These are phyloP conservation scores for Poecilia wingei DNA, from an alignment of 2,797 vertebrate species.

Conservation along the genomic window DNA sequence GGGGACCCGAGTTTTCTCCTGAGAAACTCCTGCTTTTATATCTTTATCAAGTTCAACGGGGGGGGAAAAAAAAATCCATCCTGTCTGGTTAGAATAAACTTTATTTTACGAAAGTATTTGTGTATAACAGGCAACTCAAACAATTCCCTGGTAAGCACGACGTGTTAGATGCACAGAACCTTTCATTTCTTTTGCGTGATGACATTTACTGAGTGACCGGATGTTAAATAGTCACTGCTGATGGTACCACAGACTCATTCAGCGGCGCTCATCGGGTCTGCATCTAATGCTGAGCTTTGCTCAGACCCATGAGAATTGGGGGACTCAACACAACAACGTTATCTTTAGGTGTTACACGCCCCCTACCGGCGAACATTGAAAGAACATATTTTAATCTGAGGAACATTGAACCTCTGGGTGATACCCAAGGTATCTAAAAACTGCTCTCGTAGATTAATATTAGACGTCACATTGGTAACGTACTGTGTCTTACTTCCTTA, in stretches of 20 bases:
- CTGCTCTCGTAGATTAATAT: constrained; percentile 4
- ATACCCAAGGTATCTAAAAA: constrained; percentile 19
- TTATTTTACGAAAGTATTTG: not conserved
- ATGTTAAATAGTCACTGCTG: constrained; percentile 22
- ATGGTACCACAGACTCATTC: constrained; percentile 30
- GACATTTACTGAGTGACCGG: constrained; percentile 28
- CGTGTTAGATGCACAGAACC: not conserved
- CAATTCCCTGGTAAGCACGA: not conserved
- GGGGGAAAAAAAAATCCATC: not conserved
- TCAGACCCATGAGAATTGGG: constrained; percentile 33
- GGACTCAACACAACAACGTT: constrained; percentile 26
- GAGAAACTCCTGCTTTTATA: constrained; percentile 13
- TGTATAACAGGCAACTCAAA: not conserved
- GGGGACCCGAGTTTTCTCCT: constrained; percentile 27
- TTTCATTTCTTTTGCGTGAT: constrained; percentile 12
- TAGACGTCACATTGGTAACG: not conserved
- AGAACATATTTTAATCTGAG: constrained; percentile 20
- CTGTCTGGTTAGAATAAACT: constrained; percentile 22
- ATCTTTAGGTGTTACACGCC: constrained; percentile 76
- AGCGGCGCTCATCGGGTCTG: constrained; percentile 17
- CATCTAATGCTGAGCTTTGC: constrained; percentile 29
- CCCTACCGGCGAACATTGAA: constrained; percentile 59
- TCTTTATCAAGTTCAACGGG: constrained; percentile 17
- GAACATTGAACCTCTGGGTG: constrained; percentile 28
- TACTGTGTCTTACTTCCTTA: constrained; percentile 3